A percentile compares a stretch with the other conserved stretches of the same genome.
Evolutionary conservation across 2,113 vertebrate genomes (phyloP).

Genomic region (Pyxicephalus adspersus): DNA sequence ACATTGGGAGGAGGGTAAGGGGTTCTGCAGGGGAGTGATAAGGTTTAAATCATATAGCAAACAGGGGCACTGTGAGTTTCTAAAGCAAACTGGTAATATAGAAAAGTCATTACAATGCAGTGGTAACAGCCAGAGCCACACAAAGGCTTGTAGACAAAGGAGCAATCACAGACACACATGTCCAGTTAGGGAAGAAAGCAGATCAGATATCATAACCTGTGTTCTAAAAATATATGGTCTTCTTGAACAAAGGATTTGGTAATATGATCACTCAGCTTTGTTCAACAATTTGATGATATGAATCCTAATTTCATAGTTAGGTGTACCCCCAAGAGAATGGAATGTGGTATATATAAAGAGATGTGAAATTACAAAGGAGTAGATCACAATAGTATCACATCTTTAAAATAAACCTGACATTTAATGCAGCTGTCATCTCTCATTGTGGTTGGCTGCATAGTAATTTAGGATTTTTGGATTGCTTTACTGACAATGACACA

Average conservation of each 20-base stretch:
- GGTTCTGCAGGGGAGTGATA: no score
- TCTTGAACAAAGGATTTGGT: neutral
- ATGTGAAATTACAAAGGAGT: constrained; percentile 32
- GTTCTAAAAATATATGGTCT: neutral
- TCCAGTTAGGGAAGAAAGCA: no score
- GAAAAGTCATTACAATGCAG: no score
- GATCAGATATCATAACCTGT: neutral
- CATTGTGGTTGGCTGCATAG: neutral
- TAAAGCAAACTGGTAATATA: no score
- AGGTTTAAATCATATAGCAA: no score
- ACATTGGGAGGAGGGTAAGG: no score
- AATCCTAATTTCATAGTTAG: neutral
- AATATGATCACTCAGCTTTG: neutral
- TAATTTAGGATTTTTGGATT: constrained; percentile 34
- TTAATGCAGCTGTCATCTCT: constrained; percentile 35
- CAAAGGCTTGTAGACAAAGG: no score
- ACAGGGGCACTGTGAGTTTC: no score
- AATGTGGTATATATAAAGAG: constrained; percentile 29
- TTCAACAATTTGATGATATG: neutral
- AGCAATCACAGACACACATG: no score
- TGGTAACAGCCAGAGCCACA: no score
- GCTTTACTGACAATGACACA: constrained; percentile 28
- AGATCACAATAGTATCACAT: neutral
- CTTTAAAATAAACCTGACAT: constrained; percentile 39
- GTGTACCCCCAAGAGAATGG: neutral